Conservation (phyloP, 2,888 invertebrate species). For the Acanthosoma haemorrhoidale region DNA sequence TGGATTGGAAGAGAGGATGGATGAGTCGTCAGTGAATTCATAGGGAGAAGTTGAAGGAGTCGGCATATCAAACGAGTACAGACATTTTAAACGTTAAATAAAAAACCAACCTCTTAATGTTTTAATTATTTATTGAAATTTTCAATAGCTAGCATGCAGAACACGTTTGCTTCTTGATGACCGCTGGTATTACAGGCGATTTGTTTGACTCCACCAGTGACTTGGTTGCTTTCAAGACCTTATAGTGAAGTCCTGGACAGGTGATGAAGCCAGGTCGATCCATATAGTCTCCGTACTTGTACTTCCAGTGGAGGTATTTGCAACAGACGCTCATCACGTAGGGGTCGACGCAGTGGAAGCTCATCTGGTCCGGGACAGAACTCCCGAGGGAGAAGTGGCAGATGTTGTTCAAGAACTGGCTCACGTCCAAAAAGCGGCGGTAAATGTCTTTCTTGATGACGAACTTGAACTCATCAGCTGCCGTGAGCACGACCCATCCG, state of each 20-base stretch:
- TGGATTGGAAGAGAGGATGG: no score
- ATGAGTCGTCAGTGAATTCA: no score
- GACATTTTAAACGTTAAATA: no score
- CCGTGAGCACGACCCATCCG: background rate
- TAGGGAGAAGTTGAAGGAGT: no score
- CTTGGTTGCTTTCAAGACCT: background rate
- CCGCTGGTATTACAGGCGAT: no score
- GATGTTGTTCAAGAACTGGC: background rate
- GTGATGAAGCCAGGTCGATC: background rate
- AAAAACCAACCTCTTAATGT: no score
- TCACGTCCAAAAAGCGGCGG: background rate
- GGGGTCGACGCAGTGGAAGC: background rate
- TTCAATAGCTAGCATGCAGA: no score
- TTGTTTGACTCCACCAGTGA: no score
- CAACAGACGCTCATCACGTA: conserved; percentile 1
- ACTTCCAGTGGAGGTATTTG: background rate
- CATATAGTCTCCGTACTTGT: background rate
- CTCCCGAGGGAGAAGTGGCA: background rate
- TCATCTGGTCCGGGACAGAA: background rate
- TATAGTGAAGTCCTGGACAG: background rate
- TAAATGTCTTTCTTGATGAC: background rate
- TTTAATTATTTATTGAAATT: no score
- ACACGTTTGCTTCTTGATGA: no score
- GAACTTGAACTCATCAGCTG: background rate
- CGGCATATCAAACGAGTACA: no score